Base-by-base conservation (phyloP, 2,797 vertebrate species). In the Sebastiscus tertius region DNA sequence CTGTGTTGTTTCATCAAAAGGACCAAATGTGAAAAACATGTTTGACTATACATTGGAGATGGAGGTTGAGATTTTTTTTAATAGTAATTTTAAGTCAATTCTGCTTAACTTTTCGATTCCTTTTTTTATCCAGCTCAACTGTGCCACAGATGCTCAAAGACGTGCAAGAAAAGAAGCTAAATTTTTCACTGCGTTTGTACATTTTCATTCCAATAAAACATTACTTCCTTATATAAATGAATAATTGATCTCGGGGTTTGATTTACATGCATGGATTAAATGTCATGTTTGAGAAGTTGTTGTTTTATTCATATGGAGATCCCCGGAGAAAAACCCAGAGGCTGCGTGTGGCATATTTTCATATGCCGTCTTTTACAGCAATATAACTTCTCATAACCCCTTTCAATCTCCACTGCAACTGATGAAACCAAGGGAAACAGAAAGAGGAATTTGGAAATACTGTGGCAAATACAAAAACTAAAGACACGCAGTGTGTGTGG, bases 231-330 rank as follows among this genome's bases (percentile, higher is more conserved):
- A 97, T 95, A 96, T 97, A 95, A 97, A 97, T 97, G 94, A 97
- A 97, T 97, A 97, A 97, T 97, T 96, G 94, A 97, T 95, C 94
- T 85, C 85, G 74, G 80, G 42, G 88, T 97, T 96, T 97, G 97
- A 98, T 98, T 97, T 97, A 97, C 96, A 96, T 95, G 96, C 91
- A 95, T 94, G 96, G 94, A 97, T 97, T 97, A 97, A 97, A 98
- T 97, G 96, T 96, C 96, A 97, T 93, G 92, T 97, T 96, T 97
- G 96, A 97, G 96, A 97, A 97, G 95, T 96, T 96, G 93, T 95
- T 96, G 92, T 94, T 97, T 97, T 96, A 97, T 97, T 97, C 96
- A 96, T 96, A 90, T 91, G 89, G 93, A 95, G 95, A 96, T 96
- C 95, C 95, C 95, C 93, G 85, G 94, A 96, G 95, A 95, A 92